Evolutionary conservation across 2,113 vertebrate species (phyloP).

Genomic region (Salminus brasiliensis): DNA sequence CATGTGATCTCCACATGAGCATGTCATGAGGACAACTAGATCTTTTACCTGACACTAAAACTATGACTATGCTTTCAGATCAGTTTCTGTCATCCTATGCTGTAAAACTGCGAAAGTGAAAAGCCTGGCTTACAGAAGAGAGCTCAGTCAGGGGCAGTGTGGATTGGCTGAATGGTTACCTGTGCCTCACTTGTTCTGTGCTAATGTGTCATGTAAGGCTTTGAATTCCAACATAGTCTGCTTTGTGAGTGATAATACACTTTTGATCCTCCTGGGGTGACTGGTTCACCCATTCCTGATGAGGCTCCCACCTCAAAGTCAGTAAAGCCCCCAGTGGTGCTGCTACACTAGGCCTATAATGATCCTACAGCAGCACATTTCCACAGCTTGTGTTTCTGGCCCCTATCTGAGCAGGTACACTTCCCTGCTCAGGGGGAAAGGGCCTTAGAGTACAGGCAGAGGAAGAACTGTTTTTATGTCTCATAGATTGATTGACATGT

Average conservation of each 20-base stretch:
- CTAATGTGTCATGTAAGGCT: not conserved
- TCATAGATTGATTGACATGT: not conserved
- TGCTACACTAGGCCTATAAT: not conserved
- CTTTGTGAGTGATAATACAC: slow-evolving; percentile 16
- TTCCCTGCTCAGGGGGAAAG: not conserved
- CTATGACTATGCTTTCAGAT: no score
- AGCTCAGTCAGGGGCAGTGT: no score
- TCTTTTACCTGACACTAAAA: no score
- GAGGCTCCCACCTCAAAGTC: no score
- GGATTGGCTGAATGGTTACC: not conserved
- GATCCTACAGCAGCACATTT: not conserved
- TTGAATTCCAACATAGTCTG: not conserved
- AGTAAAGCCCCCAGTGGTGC: not conserved
- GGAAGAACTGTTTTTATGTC: not conserved
- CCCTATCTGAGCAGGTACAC: not conserved
- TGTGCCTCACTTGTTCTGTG: not conserved
- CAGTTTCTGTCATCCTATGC: no score
- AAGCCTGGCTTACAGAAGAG: no score
- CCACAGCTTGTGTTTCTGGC: not conserved
- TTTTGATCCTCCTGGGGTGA: not conserved
- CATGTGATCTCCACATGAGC: no score
- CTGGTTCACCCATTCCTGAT: not conserved
- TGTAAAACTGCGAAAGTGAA: no score
- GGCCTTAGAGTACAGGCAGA: not conserved
- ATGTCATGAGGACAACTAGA: no score